Evolutionary conservation across 2,888 invertebrate genomes (phyloP), one percentile per base, ranked within the genome.

Genomic region (Anaspis maculata): DNA sequence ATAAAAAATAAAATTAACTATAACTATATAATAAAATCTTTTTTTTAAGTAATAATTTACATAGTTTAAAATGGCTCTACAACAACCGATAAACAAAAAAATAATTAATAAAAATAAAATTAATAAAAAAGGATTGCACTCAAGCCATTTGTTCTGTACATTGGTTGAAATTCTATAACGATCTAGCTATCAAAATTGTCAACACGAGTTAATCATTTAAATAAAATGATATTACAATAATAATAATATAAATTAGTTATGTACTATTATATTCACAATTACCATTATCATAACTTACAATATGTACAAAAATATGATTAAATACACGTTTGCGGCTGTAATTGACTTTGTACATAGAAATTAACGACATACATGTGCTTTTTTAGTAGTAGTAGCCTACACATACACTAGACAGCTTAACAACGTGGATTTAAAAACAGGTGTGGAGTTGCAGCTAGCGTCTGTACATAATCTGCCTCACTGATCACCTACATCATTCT

Each of bases 231-330:
- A 15, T 32, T 14, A 32, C 30, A 33, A 39, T 43, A 41, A 24
- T 7, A 37, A 39, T 41, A 42, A 35, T 42, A 65, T 64, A 63
- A 64, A 64, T 65, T 65, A 66, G 61, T n/a, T n/a, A n/a, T n/a
- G n/a, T 63, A 61, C 61, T 62, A 62, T 59, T 63, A 64, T 65
- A 67, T 66, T 64, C 62, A 63, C 59, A 61, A 57, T 51, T 62
- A 62, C 57, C 58, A 57, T 51, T 62, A 62, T 56, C 58, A 57
- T 65, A 65, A 67, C 65, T 67, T 69, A 68, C 67, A 67, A 60
- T 70, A 70, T 70, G 62, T 70, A 70, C 70, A 70, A 69, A 69
- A 70, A 69, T 69, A 70, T 68, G 62, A 64, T 66, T 68, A 66
- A 64, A 59, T 47, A 66, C 65, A 59, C 48, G 57, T 58, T 56